These are phyloP conservation scores for Aelia acuminata DNA, from an alignment of 2,888 invertebrate species.

Conservation along the genomic window DNA sequence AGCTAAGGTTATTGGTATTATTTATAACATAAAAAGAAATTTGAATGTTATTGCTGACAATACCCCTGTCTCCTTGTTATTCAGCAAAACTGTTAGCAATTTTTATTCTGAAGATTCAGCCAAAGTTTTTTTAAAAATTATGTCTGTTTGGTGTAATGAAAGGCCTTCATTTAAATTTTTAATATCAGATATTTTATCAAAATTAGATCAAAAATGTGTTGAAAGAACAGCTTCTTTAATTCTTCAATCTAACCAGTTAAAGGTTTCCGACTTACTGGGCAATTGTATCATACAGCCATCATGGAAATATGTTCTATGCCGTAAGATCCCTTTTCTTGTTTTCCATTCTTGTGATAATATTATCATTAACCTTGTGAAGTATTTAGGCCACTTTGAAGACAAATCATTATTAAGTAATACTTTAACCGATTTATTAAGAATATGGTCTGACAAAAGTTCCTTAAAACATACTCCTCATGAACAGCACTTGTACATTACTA, in stretches of 20 bases:
- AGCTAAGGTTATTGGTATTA: constrained; percentile 75
- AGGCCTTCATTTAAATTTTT: constrained; percentile 66
- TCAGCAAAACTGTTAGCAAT: constrained; percentile 76
- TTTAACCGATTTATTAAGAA: constrained; percentile 72
- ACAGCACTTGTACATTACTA: constrained; percentile 81
- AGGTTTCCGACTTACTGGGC: constrained; percentile 73
- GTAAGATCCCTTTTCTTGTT: constrained; percentile 75
- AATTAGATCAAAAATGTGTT: constrained; percentile 75
- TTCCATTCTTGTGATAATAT: constrained; percentile 72
- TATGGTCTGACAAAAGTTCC: constrained; percentile 80
- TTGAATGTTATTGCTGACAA: constrained; percentile 67
- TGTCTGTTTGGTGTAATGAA: constrained; percentile 72
- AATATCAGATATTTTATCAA: constrained; percentile 72
- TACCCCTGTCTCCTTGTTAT: constrained; percentile 72
- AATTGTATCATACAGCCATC: constrained; percentile 72
- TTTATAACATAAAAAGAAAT: constrained; percentile 69
- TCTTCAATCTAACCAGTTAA: constrained; percentile 69
- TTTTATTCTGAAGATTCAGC: constrained; percentile 73
- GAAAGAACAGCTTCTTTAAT: constrained; percentile 74
- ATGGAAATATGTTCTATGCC: constrained; percentile 79
- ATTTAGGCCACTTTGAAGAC: constrained; percentile 72
- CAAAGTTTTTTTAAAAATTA: constrained; percentile 72
- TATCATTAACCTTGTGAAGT: constrained; percentile 76
- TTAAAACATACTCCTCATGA: constrained; percentile 76
- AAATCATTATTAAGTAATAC: constrained; percentile 67